These are phyloP conservation scores for Hemichromis elongatus DNA, from an alignment of 2,113 vertebrate species.

Conservation along the genomic window DNA sequence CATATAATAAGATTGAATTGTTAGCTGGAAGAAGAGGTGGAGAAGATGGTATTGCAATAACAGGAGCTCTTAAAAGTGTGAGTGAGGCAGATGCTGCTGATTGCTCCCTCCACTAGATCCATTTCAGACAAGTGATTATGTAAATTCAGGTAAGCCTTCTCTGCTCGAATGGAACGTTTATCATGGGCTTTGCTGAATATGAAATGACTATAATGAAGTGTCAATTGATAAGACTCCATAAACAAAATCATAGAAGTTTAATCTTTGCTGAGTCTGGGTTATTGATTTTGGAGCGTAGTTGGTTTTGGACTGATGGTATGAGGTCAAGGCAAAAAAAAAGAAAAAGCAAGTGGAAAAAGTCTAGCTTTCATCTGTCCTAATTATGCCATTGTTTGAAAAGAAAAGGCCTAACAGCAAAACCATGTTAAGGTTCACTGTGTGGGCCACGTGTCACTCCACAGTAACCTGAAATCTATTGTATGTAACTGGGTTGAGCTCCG, in stretches of 20 bases:
- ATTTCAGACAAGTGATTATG: conserved; percentile 52
- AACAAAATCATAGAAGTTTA: conserved; percentile 27
- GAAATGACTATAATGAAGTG: conserved; percentile 34
- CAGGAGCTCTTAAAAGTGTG: conserved; percentile 21
- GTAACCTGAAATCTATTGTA: not conserved
- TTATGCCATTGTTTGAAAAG: not conserved
- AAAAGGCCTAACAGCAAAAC: not conserved
- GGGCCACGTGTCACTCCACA: not conserved
- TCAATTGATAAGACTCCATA: conserved; percentile 38
- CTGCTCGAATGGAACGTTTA: conserved; percentile 22
- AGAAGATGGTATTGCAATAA: conserved; percentile 19
- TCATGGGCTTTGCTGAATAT: conserved; percentile 26
- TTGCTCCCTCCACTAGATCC: conserved; percentile 30
- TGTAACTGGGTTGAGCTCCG: not conserved
- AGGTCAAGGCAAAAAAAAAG: not conserved
- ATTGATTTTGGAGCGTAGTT: conserved; percentile 48
- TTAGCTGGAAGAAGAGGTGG: not conserved
- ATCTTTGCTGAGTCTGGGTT: conserved; percentile 35
- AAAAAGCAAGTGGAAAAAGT: not conserved
- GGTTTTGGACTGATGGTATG: conserved; percentile 4
- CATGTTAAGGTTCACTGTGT: not conserved
- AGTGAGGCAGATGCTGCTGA: conserved; percentile 38
- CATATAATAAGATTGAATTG: conserved; percentile 40
- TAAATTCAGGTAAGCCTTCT: conserved; percentile 42
- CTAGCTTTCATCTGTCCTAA: not conserved